Conservation (phyloP, 2,797 vertebrate species). For the Pygocentrus nattereri region DNA sequence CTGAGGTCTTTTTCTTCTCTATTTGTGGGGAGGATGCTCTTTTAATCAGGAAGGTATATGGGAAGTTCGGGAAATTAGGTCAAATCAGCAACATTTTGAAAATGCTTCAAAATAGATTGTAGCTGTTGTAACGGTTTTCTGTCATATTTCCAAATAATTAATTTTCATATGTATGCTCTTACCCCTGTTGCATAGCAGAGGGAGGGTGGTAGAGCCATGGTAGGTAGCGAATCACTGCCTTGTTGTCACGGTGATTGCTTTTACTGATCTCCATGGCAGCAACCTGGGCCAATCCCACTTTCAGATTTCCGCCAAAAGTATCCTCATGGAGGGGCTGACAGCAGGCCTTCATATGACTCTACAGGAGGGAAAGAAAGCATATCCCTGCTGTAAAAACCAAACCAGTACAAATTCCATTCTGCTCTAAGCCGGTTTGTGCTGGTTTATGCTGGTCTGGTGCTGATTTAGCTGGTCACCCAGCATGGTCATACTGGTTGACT, state of each 20-base stretch:
- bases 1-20: background rate
- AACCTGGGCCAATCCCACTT: slow-evolving; percentile 97
- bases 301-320: slow-evolving; percentile 97
- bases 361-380: background rate
- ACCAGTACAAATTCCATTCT: too few species aligned
- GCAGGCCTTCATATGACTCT: slow-evolving; percentile 99
- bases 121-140: too few species aligned
- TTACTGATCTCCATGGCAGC: slow-evolving; percentile 98
- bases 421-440: too few species aligned
- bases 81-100: too few species aligned
- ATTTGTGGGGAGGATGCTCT: background rate
- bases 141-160: too few species aligned
- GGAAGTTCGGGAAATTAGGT: too few species aligned
- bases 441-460: too few species aligned
- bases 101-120: too few species aligned
- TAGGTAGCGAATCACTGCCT: slow-evolving; percentile 94
- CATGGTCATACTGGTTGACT: too few species aligned
- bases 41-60: background rate
- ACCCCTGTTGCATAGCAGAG: slow-evolving; percentile 99
- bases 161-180: too few species aligned
- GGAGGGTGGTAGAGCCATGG: slow-evolving; percentile 99
- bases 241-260: slow-evolving; percentile 98
- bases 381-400: background rate
- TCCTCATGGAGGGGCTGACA: slow-evolving; percentile 98
- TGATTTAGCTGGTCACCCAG: too few species aligned